These are phyloP conservation scores for Pentalonia nigronervosa DNA, from an alignment of 1,140 invertebrate species.

Conservation along the genomic window DNA sequence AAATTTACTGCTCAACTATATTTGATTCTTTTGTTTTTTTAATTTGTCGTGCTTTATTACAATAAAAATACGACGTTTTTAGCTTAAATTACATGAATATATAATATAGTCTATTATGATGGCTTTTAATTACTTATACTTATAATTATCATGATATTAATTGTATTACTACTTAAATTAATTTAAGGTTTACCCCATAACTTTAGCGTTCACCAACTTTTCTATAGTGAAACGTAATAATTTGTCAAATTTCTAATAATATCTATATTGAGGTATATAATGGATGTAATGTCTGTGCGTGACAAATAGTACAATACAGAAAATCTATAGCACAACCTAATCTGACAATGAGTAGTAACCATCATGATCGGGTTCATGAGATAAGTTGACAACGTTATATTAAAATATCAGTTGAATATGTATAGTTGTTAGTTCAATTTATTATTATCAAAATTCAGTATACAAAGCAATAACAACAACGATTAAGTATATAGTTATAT, in stretches of 20 bases:
- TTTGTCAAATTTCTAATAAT: not conserved
- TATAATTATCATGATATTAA: too few relatives aligned
- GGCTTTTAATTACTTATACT: too few relatives aligned
- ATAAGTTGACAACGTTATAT: not conserved
- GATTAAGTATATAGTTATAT: not conserved
- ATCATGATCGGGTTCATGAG: not conserved
- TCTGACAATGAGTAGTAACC: not conserved
- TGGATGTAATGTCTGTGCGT: not conserved
- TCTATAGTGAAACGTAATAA: not conserved
- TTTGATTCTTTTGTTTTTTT: too few relatives aligned
- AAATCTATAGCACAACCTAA: not conserved
- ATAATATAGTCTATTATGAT: too few relatives aligned
- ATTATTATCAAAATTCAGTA: not conserved
- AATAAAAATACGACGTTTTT: too few relatives aligned
- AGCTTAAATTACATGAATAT: too few relatives aligned
- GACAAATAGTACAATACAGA: not conserved
- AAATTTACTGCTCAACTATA: too few relatives aligned
- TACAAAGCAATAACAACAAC: not conserved
- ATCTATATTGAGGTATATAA: not conserved
- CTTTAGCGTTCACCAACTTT: not conserved
- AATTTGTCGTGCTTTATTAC: too few relatives aligned
- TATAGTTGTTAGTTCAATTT: not conserved
- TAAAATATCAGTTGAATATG: not conserved
- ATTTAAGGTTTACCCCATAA: not conserved
- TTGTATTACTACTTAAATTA: not conserved